Conservation (phyloP, 2,888 invertebrate genomes). For the Trichopria drosophilae region DNA sequence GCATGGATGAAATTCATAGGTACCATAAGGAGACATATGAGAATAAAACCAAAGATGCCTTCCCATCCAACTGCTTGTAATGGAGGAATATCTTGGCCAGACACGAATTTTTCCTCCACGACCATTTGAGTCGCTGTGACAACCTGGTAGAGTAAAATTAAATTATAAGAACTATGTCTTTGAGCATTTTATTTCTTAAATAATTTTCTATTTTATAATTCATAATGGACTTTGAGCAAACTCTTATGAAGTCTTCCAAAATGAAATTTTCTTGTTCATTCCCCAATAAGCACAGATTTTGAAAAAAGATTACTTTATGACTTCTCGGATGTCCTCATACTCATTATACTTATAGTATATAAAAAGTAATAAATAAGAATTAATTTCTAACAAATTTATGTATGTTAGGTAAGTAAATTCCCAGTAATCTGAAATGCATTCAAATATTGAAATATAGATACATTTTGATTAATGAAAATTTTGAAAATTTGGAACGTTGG, state of each 20-base stretch:
- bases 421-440: no score
- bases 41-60: slow-evolving; percentile 75
- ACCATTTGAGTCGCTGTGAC: slow-evolving; percentile 91
- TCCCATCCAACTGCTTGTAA: slow-evolving; percentile 94
- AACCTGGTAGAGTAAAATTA: slow-evolving; percentile 61
- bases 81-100: slow-evolving; percentile 82
- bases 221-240: neutral
- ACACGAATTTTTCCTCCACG: slow-evolving; percentile 88
- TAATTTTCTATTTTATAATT: slow-evolving; percentile 1
- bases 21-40: slow-evolving; percentile 67
- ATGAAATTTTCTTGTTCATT: no score
- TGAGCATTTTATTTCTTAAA: neutral
- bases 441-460: no score
- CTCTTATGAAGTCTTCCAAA: neutral
- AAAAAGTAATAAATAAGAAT: neutral
- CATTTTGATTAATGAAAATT: no score
- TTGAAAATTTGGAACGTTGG: no score
- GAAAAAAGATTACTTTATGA: no score
- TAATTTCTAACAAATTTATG: neutral
- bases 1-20: slow-evolving; percentile 82
- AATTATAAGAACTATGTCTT: neutral
- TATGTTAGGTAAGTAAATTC: slow-evolving; percentile 6
- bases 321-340: no score
- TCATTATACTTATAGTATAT: no score
- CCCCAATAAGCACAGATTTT: neutral